Evolutionary conservation across 2,797 vertebrate genomes (phyloP).

Genomic region (Esox lucius): DNA sequence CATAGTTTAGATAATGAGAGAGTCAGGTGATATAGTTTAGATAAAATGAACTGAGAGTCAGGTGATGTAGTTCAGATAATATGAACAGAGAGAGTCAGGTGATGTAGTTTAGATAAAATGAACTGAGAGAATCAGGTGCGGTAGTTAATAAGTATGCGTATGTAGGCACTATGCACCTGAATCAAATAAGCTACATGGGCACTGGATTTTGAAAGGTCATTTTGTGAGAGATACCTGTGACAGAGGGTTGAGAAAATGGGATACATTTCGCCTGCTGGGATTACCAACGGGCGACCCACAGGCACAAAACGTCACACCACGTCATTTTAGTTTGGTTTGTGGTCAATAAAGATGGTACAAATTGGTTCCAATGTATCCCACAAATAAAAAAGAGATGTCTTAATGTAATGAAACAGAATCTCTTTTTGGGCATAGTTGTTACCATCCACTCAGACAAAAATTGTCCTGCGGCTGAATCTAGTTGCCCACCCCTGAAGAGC

Average conservation of each 20-base stretch:
- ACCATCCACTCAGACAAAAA: too few species aligned
- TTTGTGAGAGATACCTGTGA: slow-evolving; percentile 26
- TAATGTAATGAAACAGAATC: too few species aligned
- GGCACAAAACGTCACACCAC: too few species aligned
- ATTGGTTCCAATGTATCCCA: too few species aligned
- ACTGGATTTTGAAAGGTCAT: neutral
- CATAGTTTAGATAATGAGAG: neutral
- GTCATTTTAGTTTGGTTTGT: too few species aligned
- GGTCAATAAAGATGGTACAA: too few species aligned
- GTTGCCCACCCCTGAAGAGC: too few species aligned
- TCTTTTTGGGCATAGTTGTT: too few species aligned
- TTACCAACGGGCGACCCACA: too few species aligned
- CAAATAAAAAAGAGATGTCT: too few species aligned
- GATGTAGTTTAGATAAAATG: slow-evolving; percentile 48
- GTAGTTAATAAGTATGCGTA: neutral
- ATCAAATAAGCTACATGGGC: slow-evolving; percentile 21
- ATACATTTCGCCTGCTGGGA: slow-evolving; percentile 13
- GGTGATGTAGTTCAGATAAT: slow-evolving; percentile 38
- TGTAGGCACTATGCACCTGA: slow-evolving; percentile 38
- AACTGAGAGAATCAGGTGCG: slow-evolving; percentile 46
- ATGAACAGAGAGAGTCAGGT: slow-evolving; percentile 44
- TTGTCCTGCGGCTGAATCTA: too few species aligned
- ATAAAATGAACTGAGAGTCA: slow-evolving; percentile 48
- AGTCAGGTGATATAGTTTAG: slow-evolving; percentile 35
- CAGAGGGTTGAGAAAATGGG: slow-evolving; percentile 17